These are phyloP conservation scores for Cairina moschata DNA, from an alignment of 2,113 vertebrate genomes.

Conservation along the genomic window DNA sequence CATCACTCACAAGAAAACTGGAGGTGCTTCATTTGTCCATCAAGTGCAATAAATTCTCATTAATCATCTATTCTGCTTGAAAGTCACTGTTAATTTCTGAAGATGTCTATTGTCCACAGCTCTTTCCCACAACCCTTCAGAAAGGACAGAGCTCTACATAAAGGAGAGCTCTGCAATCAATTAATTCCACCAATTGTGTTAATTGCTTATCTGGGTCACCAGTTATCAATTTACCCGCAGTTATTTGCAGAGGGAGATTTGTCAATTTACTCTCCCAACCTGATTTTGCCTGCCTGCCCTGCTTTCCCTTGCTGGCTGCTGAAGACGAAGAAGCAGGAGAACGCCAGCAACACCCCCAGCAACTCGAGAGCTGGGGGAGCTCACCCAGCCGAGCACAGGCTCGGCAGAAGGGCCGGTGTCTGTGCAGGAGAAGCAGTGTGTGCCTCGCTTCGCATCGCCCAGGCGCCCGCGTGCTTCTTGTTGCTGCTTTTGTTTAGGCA, in stretches of 20 bases:
- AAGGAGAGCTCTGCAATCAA: neutral
- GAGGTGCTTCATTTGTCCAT: conserved; percentile 12
- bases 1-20: neutral
- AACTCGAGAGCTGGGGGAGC: neutral
- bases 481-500: neutral
- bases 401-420: accelerated
- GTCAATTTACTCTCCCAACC: accelerated
- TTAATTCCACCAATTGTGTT: neutral
- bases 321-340: neutral
- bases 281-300: neutral
- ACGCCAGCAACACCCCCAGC: neutral
- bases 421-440: neutral
- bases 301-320: neutral
- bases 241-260: neutral
- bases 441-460: neutral
- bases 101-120: neutral
- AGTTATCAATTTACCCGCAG: neutral
- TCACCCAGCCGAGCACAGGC: neutral
- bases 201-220: neutral
- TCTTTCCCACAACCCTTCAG: neutral
- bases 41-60: neutral
- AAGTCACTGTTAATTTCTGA: neutral
- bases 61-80: neutral
- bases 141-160: neutral
- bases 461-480: neutral